Conservation (phyloP, 1,140 invertebrate genomes). For the Drosophila takahashii region DNA sequence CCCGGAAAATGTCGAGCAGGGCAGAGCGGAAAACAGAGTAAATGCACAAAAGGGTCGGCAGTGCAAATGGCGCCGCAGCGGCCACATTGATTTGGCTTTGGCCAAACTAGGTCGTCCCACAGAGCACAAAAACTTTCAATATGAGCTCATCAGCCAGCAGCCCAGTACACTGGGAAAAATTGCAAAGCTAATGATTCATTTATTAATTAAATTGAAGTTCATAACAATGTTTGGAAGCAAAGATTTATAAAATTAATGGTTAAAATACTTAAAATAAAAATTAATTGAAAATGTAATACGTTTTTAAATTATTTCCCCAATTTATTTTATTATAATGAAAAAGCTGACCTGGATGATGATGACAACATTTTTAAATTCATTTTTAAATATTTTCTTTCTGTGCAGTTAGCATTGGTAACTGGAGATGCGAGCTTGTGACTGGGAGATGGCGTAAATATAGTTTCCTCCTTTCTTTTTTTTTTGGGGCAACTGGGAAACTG, state of each 20-base stretch:
- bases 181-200: neutral
- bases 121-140: slow-evolving; percentile 75
- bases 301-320: no score
- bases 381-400: slow-evolving; percentile 3
- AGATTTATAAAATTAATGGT: no score
- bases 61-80: slow-evolving; percentile 76
- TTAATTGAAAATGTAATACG: no score
- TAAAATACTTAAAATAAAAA: no score
- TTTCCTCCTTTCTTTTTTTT: slow-evolving; percentile 31
- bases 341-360: no score
- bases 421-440: slow-evolving; percentile 2
- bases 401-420: slow-evolving; percentile 17
- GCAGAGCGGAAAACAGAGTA: slow-evolving; percentile 27
- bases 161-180: slow-evolving; percentile 10
- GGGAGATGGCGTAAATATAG: slow-evolving; percentile 35
- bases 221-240: no score
- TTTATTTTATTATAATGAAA: no score
- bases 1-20: slow-evolving; percentile 50
- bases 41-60: slow-evolving; percentile 71
- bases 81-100: slow-evolving; percentile 78
- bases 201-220: neutral
- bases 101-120: slow-evolving; percentile 71
- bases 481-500: slow-evolving; percentile 47
- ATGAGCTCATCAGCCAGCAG: slow-evolving; percentile 70
- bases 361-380: no score